Percentiles rank a stretch among this genome's conserved stretches.
These are phyloP conservation scores for Ibidorhyncha struthersii DNA, from an alignment of 2,113 vertebrate genomes.

Conservation along the genomic window DNA sequence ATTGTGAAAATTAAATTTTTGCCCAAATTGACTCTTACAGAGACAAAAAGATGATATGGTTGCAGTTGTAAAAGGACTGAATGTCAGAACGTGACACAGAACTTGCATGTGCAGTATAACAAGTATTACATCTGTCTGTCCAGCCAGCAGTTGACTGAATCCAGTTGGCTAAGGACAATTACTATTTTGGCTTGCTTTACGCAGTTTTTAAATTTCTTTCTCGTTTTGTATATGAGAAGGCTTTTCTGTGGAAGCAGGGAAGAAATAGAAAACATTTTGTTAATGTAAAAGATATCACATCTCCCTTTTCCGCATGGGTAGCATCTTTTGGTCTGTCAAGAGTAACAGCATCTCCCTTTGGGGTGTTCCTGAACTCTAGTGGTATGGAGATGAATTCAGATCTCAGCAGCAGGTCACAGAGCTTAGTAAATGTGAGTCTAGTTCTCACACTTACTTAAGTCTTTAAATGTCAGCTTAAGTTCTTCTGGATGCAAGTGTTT, in stretches of 20 bases:
- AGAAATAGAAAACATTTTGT: not conserved
- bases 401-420: not conserved
- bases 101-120: not conserved
- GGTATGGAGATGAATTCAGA: not conserved
- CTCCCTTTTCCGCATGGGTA: not conserved
- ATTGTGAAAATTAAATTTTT: not conserved
- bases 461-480: not conserved
- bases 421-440: not conserved
- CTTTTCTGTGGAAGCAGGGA: not conserved
- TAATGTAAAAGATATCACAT: not conserved
- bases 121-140: fast-evolving
- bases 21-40: not conserved
- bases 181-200: not conserved
- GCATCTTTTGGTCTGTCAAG: not conserved
- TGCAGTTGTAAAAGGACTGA: not conserved
- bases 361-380: not conserved
- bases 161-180: not conserved
- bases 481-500: not conserved
- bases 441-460: not conserved
- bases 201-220: not conserved
- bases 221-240: not conserved
- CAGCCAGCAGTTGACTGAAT: not conserved
- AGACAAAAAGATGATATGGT: not conserved
- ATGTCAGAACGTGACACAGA: not conserved
- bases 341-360: not conserved